Evolutionary conservation across 2,888 invertebrate genomes (phyloP).

Genomic region (Helobdella robusta): DNA sequence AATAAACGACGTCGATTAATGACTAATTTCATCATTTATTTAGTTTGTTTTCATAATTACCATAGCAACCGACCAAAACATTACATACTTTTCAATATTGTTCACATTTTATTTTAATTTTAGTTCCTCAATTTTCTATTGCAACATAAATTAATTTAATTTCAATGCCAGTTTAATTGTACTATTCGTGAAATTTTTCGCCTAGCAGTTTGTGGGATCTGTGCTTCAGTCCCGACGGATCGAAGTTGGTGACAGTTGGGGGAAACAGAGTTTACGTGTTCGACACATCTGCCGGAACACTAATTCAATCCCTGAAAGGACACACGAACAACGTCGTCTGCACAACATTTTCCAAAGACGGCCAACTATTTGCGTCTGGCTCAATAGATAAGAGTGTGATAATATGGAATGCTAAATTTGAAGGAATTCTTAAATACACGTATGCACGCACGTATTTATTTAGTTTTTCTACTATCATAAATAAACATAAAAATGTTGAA

Average conservation of each 20-base stretch:
- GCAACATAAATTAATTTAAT: too few species aligned
- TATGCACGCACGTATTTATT: conserved; percentile 52
- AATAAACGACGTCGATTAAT: too few species aligned
- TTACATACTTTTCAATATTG: not conserved
- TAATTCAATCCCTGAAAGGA: conserved; percentile 84
- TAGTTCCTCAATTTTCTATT: not conserved
- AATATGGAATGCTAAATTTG: conserved; percentile 90
- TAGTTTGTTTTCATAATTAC: too few species aligned
- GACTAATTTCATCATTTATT: too few species aligned
- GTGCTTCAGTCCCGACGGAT: conserved; percentile 90
- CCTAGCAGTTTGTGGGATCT: conserved; percentile 76
- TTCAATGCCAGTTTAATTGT: too few species aligned
- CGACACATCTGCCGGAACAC: conserved; percentile 76
- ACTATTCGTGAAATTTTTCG: too few species aligned
- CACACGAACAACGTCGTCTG: conserved; percentile 90
- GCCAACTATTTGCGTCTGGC: conserved; percentile 90
- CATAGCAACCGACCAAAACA: too few species aligned
- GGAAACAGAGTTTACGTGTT: conserved; percentile 90
- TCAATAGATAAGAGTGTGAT: conserved; percentile 94
- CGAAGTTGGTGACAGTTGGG: conserved; percentile 83
- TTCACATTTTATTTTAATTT: not conserved
- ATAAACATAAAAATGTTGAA: conserved; percentile 16
- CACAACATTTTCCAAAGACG: conserved; percentile 82
- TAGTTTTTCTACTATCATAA: not conserved
- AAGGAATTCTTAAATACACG: conserved; percentile 90